Percentiles rank a stretch among this genome's conserved stretches.
Conservation (phyloP, 2,113 vertebrate species). For the Martes martes region DNA sequence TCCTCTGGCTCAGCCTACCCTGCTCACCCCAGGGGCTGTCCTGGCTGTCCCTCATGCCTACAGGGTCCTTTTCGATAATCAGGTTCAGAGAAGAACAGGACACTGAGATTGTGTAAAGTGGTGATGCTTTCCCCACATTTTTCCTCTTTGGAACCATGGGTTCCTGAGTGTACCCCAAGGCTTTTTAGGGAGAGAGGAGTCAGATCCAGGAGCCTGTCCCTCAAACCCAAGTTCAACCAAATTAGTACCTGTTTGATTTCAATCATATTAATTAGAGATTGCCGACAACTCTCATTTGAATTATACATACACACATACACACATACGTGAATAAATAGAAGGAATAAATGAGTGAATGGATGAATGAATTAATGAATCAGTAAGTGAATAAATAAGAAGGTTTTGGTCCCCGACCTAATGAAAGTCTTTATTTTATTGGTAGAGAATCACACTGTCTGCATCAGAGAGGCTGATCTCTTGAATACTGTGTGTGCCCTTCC, state of each 20-base stretch:
- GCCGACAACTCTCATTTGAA: neutral
- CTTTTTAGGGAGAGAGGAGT: neutral
- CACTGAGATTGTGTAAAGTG: neutral
- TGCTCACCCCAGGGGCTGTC: neutral
- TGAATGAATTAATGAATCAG: neutral
- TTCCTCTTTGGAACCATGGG: neutral
- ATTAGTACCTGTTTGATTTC: neutral
- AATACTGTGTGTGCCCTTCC: neutral
- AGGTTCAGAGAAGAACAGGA: neutral
- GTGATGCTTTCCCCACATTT: too few relatives aligned
- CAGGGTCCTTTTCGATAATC: neutral
- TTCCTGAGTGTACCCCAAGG: too few relatives aligned
- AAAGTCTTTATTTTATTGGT: neutral
- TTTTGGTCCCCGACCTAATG: neutral
- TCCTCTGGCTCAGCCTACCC: neutral
- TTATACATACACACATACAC: neutral
- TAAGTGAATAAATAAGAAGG: too few relatives aligned
- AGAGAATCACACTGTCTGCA: too few relatives aligned
- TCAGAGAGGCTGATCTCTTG: neutral
- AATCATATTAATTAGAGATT: neutral
- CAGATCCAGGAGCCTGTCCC: too few relatives aligned
- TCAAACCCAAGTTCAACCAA: neutral
- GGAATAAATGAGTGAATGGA: neutral
- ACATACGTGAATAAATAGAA: neutral
- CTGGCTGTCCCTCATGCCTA: neutral